Percentiles rank a stretch among this genome's conserved stretches.
These are phyloP conservation scores for Parauchenoglanis ngamensis DNA, from an alignment of 2,797 vertebrate genomes.

Conservation along the genomic window DNA sequence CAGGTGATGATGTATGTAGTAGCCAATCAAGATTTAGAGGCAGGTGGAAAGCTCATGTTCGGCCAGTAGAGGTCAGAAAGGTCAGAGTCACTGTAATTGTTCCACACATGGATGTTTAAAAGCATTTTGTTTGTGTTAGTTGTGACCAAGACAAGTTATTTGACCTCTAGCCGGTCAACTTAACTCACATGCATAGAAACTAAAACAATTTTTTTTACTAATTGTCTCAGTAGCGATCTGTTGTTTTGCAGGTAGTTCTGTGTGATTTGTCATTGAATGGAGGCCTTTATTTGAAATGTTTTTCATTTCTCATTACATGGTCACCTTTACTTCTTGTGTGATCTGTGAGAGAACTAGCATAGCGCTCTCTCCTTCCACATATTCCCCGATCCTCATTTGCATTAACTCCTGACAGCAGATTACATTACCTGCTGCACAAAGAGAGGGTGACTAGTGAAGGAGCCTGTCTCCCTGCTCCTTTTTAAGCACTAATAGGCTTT, in stretches of 20 bases:
- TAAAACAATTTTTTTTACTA: background rate
- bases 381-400: conserved; percentile 68
- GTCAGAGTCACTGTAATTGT: conserved; percentile 8
- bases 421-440: conserved; percentile 56
- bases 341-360: conserved; percentile 72
- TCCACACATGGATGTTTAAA: background rate
- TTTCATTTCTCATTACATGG: conserved; percentile 58
- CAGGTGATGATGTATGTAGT: conserved; percentile 54
- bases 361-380: conserved; percentile 58
- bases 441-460: conserved; percentile 43
- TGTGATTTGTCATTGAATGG: conserved; percentile 35
- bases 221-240: conserved; percentile 32
- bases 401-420: conserved; percentile 64
- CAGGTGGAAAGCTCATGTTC: conserved; percentile 51
- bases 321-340: conserved; percentile 65
- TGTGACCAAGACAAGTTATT: background rate
- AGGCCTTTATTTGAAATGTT: conserved; percentile 38
- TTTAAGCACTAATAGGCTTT: conserved; percentile 69
- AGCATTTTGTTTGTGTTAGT: background rate
- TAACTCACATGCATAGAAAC: background rate
- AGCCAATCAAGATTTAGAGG: conserved; percentile 53
- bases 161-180: background rate
- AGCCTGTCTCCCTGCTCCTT: conserved; percentile 42
- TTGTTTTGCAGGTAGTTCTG: conserved; percentile 26
- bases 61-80: conserved; percentile 24